phyloP scores from a whole-genome alignment of 2,113 vertebrate genomes.

The Taxidea taxus region DNA sequence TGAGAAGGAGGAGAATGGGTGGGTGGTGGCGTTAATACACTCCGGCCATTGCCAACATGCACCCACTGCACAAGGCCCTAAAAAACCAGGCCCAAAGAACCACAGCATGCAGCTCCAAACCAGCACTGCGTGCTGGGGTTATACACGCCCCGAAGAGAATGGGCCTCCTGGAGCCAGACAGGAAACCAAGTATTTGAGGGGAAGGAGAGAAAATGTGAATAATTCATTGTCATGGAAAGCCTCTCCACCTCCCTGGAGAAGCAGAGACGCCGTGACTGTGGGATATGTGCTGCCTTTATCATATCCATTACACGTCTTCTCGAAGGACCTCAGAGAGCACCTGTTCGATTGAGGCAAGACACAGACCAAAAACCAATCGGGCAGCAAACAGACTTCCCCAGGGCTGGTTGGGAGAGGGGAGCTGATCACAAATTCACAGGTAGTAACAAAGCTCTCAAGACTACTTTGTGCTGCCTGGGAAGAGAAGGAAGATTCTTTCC shows the following conservation, averaged over 20 bases:
- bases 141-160: conserved; percentile 24
- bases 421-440: not conserved
- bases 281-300: not conserved
- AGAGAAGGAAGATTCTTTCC: not conserved
- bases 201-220: conserved; percentile 50
- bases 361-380: not conserved
- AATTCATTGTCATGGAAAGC: conserved; percentile 60
- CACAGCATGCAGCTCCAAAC: conserved; percentile 57
- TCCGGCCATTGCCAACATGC: not conserved
- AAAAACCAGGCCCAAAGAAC: conserved; percentile 47
- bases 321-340: not conserved
- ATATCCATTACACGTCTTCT: conserved; percentile 48
- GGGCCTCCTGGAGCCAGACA: not conserved
- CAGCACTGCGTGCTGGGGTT: conserved; percentile 33
- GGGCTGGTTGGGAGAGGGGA: not conserved
- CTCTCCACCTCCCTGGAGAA: conserved; percentile 29
- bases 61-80: conserved; percentile 32
- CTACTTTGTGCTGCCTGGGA: not conserved
- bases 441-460: conserved; percentile 27
- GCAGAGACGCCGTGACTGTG: not conserved
- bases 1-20: conserved; percentile 31
- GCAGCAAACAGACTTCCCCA: not conserved
- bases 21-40: conserved; percentile 55
- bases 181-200: conserved; percentile 47
- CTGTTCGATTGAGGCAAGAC: conserved; percentile 30